Base-by-base conservation (phyloP, 92 coral and sea anemone species). In the Siderastrea radians region DNA sequence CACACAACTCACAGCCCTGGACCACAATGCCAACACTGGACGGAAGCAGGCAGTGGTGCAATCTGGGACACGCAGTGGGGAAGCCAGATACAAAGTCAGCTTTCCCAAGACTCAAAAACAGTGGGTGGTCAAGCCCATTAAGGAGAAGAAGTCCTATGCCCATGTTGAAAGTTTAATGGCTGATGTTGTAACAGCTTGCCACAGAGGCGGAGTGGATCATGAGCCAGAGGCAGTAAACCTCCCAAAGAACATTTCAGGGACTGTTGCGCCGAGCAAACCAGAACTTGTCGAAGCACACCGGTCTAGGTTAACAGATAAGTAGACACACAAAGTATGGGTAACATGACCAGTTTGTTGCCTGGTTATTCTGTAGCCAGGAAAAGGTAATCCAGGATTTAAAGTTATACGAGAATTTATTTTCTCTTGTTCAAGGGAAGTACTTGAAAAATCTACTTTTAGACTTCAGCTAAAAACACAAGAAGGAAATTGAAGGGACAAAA, bases 121-220 rank as follows among this genome's bases (percentile, higher is more conserved):
- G n/a, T 89, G 93, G 93, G 89, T 84, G 58, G 69, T 76, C 13
- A 89, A 89, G 78, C 93, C 93, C 44, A 78, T 89, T 45, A 68
- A 66, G 45, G 85, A 84, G 68, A 67, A 65, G 46, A 58, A 79
- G 47, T 66, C 89, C 4, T 60, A 64, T 68, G 86, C 86, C 16
- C 89, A 77, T 75, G 62, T 91, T 16, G 19, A 15, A 43, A 68
- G 15, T 59, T 59, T 91, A 72, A 43, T 91, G 52, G 94, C 47
- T 14, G 57, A 61, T 57, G 80, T 87, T 72, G 88, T 72, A 2
- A 67, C 63, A 17, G 83, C 75, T 46, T 85, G 83, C 43, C 17
- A 70, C 15, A 55, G 52, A 74, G 89, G 89, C 15, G 74, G 49
- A 77, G 89, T 78, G 14, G 82, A 74, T 4, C 38, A 55, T 62